phyloP scores from a whole-genome alignment of 2,888 invertebrate species.

The Drosophila nigricruria region DNA sequence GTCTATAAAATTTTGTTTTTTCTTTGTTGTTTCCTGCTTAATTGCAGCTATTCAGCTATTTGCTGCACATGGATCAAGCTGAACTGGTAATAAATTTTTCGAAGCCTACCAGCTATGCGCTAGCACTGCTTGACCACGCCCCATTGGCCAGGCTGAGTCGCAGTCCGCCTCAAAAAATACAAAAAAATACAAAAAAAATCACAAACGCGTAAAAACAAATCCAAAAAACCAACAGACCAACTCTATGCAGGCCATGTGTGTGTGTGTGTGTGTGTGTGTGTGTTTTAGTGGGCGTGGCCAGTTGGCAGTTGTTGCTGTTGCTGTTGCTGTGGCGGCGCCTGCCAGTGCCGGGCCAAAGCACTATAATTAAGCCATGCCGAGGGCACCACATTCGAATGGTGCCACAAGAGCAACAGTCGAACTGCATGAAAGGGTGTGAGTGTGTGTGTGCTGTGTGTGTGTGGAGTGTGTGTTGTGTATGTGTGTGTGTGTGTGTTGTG shows the following conservation, averaged over 20 bases:
- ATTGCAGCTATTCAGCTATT: slow-evolving; percentile 17
- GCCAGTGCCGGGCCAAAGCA: slow-evolving; percentile 78
- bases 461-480: too few relatives aligned
- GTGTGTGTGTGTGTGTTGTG: not conserved
- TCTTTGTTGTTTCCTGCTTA: not conserved
- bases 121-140: slow-evolving; percentile 47
- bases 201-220: slow-evolving; percentile 21
- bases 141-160: slow-evolving; percentile 15
- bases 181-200: slow-evolving; percentile 26
- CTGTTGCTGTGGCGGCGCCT: slow-evolving; percentile 65
- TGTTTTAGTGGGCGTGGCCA: slow-evolving; percentile 69
- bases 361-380: slow-evolving; percentile 84
- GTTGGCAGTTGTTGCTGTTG: slow-evolving; percentile 60
- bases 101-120: slow-evolving; percentile 19
- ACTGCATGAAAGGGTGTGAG: slow-evolving; percentile 5
- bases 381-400: slow-evolving; percentile 73
- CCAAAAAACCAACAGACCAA: slow-evolving; percentile 52
- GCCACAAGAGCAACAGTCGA: slow-evolving; percentile 50
- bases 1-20: not conserved
- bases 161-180: slow-evolving; percentile 34
- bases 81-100: slow-evolving; percentile 39
- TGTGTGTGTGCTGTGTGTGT: not conserved
- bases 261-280: slow-evolving; percentile 20
- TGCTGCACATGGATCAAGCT: slow-evolving; percentile 34
- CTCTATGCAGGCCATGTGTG: slow-evolving; percentile 45